Conservation (phyloP, 2,113 vertebrate genomes). For the Salvelinus alpinus region DNA sequence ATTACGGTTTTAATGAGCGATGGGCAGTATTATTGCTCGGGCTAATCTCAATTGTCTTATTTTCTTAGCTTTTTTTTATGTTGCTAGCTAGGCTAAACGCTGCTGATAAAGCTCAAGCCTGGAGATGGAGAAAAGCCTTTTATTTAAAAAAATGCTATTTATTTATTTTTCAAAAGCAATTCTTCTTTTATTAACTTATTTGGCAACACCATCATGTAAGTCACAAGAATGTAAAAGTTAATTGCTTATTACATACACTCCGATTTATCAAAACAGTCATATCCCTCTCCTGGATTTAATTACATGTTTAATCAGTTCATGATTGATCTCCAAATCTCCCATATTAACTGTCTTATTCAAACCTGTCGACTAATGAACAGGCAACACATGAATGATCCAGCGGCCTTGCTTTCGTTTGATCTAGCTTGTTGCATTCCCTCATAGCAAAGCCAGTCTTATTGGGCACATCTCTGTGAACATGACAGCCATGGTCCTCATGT, state of each 20-base stretch:
- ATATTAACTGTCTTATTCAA: slow-evolving; percentile 43
- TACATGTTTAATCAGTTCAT: slow-evolving; percentile 57
- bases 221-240: slow-evolving; percentile 51
- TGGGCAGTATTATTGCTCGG: slow-evolving; percentile 82
- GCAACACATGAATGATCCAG: slow-evolving; percentile 33
- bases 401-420: slow-evolving; percentile 13
- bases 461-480: slow-evolving; percentile 1
- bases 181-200: slow-evolving; percentile 59
- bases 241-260: slow-evolving; percentile 51
- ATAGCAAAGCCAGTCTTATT: slow-evolving; percentile 19
- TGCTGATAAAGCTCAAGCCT: slow-evolving; percentile 51
- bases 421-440: slow-evolving; percentile 12
- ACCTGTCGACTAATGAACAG: slow-evolving; percentile 47
- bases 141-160: slow-evolving; percentile 49
- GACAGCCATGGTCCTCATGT: slow-evolving; percentile 3
- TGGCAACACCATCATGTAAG: slow-evolving; percentile 43
- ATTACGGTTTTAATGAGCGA: slow-evolving; percentile 97
- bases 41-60: slow-evolving; percentile 83
- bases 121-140: slow-evolving; percentile 26
- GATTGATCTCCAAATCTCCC: slow-evolving; percentile 44
- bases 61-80: slow-evolving; percentile 43
- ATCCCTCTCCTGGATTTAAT: slow-evolving; percentile 47
- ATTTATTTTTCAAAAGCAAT: slow-evolving; percentile 54
- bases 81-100: slow-evolving; percentile 53
- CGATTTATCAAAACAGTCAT: slow-evolving; percentile 51